A percentile compares a stretch with the other conserved stretches of the same genome.
These are phyloP conservation scores for Squalus acanthias DNA, from an alignment of 2,797 vertebrate species.

Conservation along the genomic window DNA sequence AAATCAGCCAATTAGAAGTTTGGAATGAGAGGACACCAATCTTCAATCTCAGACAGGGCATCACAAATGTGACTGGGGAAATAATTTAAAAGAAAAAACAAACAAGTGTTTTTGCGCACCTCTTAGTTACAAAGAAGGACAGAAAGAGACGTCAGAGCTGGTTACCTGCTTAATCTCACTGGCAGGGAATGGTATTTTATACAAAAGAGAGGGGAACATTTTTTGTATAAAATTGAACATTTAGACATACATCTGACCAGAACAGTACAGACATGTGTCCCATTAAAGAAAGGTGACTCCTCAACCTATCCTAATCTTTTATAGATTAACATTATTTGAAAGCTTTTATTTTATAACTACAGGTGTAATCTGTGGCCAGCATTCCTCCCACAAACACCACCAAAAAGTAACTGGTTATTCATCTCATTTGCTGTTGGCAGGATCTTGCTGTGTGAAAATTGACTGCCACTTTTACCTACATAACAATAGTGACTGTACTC, in stretches of 20 bases:
- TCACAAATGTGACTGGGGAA: background rate
- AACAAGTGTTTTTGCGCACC: background rate
- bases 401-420: background rate
- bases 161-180: background rate
- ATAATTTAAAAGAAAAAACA: background rate
- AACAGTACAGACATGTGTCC: background rate
- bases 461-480: background rate
- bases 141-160: background rate
- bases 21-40: background rate
- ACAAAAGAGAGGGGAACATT: background rate
- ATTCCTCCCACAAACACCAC: background rate
- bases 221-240: background rate
- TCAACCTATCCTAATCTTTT: background rate
- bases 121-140: background rate
- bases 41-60: background rate
- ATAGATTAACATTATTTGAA: background rate
- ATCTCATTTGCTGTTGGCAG: background rate
- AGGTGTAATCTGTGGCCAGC: background rate
- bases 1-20: background rate
- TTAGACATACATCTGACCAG: background rate
- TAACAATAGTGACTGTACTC: background rate
- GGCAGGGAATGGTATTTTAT: background rate
- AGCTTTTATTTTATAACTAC: background rate
- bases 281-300: too few relatives aligned
- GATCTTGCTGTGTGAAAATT: background rate